These are phyloP conservation scores for Melanogrammus aeglefinus DNA, from an alignment of 2,797 vertebrate genomes.

Conservation along the genomic window DNA sequence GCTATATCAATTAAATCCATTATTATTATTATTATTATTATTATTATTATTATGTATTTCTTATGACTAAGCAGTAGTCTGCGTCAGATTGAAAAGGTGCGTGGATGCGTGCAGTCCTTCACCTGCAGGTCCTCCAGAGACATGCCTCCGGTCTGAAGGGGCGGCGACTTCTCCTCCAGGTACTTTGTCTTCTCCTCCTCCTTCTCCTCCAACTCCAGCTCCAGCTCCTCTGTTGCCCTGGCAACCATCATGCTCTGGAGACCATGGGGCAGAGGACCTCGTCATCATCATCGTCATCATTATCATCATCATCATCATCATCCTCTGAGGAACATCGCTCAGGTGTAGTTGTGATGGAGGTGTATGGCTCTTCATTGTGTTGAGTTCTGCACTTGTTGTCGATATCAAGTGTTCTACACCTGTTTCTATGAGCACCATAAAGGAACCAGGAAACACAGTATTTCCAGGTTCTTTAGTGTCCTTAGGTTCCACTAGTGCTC, in stretches of 20 bases:
- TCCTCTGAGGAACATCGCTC: not conserved
- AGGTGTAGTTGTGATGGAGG: not conserved
- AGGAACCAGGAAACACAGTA: no score
- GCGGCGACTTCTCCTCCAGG: conserved; percentile 80
- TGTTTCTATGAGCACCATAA: no score
- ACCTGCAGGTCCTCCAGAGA: conserved; percentile 85
- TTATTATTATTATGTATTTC: not conserved
- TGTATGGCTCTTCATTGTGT: not conserved
- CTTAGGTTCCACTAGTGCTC: no score
- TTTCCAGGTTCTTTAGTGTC: no score
- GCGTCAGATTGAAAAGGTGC: not conserved
- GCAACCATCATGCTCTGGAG: conserved; percentile 90
- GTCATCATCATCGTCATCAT: not conserved
- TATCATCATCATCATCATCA: not conserved
- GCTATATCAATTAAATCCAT: no score
- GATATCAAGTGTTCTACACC: no score
- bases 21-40: no score
- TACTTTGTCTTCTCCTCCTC: conserved; percentile 85
- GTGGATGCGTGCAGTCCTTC: not conserved
- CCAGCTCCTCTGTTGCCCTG: conserved; percentile 90
- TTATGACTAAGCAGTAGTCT: not conserved
- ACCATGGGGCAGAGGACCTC: not conserved
- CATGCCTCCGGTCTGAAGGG: conserved; percentile 71
- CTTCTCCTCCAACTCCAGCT: conserved; percentile 84
- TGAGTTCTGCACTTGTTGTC: no score